Evolutionary conservation across 2,888 invertebrate species (phyloP), one percentile per base, ranked within the genome.

Genomic region (Colostygia pectinataria): DNA sequence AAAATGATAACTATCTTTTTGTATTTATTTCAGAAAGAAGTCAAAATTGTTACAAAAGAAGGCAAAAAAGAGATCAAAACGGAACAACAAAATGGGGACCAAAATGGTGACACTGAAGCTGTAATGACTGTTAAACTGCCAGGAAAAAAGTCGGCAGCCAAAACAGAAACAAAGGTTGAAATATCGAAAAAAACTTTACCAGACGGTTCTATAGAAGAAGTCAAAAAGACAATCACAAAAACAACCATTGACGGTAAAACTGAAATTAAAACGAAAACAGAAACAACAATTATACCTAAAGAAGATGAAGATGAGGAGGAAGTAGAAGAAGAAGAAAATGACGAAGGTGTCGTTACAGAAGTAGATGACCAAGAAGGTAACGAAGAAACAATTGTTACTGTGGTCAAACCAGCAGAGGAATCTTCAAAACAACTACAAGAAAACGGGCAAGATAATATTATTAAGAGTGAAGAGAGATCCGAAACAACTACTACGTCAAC

Each of bases 101-200:
- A 80, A 63, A 88, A 87, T 69, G 85, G 83, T 31, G 75, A 84
- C 13, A 58, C 71, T 23, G 71, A 72, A 57, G 77, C 85, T 32
- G 83, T 78, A 50, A 61, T 88, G 54, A 80, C 81, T 32, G 76
- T 88, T 0, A 87, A 83, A 58, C 55, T 88, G 32, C 86, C 90
- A 2, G 53, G 80, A 1, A 88, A 87, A 56, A 85, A 85, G 55
- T 76, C 84, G 7, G 79, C 76, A 36, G 84, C 83, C 2, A 88
- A 83, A 71, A 86, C 83, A 39, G 89, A 89, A 61, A 90, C 89
- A 27, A 80, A 82, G 60, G 86, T 90, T 12, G 88, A 90, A 69
- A 80, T 87, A 14, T 71, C 74, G 2, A 81, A 79, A 57, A 87
- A 79, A 61, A 66, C 71, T 59, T 68, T 87, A 53, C 80, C 89